These are phyloP conservation scores for Spodoptera littoralis DNA, from an alignment of 2,888 invertebrate species.

Conservation along the genomic window DNA sequence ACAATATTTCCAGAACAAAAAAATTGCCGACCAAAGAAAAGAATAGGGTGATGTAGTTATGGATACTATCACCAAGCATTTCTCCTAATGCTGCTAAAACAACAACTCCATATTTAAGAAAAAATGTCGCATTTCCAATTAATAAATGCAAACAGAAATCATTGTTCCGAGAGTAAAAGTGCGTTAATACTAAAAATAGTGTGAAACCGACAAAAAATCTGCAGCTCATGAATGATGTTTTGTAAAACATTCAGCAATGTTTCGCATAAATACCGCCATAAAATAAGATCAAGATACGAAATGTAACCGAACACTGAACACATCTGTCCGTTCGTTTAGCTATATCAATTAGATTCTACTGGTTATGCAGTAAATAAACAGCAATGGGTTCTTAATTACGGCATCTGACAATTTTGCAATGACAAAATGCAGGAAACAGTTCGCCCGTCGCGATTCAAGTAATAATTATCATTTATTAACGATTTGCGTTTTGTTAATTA, in stretches of 20 bases:
- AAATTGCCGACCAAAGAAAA: too few relatives aligned
- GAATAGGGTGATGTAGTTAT: too few relatives aligned
- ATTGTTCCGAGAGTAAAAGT: neutral
- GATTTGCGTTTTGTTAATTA: slow-evolving; percentile 1
- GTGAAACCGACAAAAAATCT: neutral
- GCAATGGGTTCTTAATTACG: slow-evolving; percentile 26
- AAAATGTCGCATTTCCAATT: too few relatives aligned
- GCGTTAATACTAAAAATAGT: slow-evolving; percentile 2
- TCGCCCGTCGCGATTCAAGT: slow-evolving; percentile 2
- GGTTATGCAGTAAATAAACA: slow-evolving; percentile 23
- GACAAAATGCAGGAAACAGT: slow-evolving; percentile 15
- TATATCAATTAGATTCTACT: slow-evolving; percentile 36
- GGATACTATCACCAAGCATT: too few relatives aligned
- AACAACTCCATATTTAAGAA: too few relatives aligned
- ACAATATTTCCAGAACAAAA: too few relatives aligned
- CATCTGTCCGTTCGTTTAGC: slow-evolving; percentile 37
- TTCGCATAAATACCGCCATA: slow-evolving; percentile 35
- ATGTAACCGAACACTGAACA: slow-evolving; percentile 31
- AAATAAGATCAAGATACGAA: slow-evolving; percentile 36
- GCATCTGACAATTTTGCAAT: slow-evolving; percentile 28
- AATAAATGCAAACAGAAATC: too few relatives aligned
- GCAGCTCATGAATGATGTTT: slow-evolving; percentile 20
- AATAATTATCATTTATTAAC: slow-evolving; percentile 23
- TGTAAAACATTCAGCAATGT: slow-evolving; percentile 32
- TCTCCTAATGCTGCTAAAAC: too few relatives aligned